Evolutionary conservation across 2,797 vertebrate genomes (phyloP).

Genomic region (Lepus oiostolus): DNA sequence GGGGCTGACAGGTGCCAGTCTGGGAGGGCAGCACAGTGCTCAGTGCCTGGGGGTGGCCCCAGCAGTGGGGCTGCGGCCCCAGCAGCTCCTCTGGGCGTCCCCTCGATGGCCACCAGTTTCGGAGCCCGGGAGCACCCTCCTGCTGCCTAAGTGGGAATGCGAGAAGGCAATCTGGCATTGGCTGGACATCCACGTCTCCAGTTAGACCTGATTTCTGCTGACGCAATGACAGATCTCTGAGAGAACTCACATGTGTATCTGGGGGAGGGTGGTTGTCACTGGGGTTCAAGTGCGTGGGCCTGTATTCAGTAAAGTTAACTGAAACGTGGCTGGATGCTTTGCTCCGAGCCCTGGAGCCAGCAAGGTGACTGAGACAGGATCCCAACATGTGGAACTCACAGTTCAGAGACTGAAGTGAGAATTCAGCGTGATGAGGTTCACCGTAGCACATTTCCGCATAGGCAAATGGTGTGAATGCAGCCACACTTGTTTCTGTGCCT

Average conservation of each 20-base stretch:
- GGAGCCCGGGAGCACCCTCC: neutral
- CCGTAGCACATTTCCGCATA: neutral
- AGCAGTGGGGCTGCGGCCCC: fast-evolving
- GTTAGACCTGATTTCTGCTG: slow-evolving; percentile 26
- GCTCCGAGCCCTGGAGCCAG: neutral
- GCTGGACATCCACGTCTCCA: neutral
- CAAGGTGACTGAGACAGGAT: neutral
- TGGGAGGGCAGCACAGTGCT: neutral
- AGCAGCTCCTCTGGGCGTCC: neutral
- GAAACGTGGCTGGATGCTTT: slow-evolving; percentile 13
- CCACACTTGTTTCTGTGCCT: neutral
- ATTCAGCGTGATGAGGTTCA: fast-evolving
- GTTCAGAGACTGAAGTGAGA: too few species aligned
- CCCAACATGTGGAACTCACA: neutral
- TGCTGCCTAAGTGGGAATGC: neutral
- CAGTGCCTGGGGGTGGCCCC: fast-evolving
- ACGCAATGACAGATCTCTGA: neutral
- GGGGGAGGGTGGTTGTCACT: neutral
- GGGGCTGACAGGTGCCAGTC: neutral
- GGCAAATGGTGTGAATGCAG: too few species aligned
- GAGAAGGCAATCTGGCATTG: neutral
- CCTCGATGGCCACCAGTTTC: neutral
- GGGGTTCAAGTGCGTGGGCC: neutral
- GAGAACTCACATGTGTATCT: neutral
- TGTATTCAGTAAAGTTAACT: neutral